Percentiles rank a stretch among this genome's conserved stretches.
Conservation (phyloP, 2,113 vertebrate genomes). For the Ammodytes marinus region DNA sequence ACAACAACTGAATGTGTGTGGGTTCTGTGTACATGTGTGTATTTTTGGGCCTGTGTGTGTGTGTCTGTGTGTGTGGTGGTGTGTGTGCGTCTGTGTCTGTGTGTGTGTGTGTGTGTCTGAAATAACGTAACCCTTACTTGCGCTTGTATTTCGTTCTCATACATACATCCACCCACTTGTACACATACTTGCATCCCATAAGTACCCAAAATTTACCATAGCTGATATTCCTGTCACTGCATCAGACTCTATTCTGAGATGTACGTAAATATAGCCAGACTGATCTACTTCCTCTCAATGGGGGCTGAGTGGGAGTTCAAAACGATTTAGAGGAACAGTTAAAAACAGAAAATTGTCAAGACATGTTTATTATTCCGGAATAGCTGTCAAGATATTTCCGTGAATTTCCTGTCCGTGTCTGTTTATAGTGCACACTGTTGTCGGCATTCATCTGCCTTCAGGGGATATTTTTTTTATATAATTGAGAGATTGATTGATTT, state of each 20-base stretch:
- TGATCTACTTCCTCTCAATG: constrained; percentile 61
- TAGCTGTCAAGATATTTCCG: constrained; percentile 40
- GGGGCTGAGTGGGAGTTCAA: constrained; percentile 63
- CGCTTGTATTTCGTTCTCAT: not conserved
- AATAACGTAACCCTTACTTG: not conserved
- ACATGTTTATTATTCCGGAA: constrained; percentile 68
- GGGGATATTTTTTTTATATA: not conserved
- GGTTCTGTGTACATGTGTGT: too few species aligned
- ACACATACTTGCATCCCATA: not conserved
- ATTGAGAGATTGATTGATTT: not conserved
- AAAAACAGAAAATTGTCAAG: constrained; percentile 49
- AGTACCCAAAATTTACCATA: not conserved
- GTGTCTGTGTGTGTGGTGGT: too few species aligned
- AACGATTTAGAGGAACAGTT: constrained; percentile 35
- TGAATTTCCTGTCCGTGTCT: constrained; percentile 37
- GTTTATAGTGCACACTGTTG: constrained; percentile 13
- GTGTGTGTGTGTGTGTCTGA: too few species aligned
- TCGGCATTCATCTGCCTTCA: not conserved
- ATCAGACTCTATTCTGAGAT: constrained; percentile 37
- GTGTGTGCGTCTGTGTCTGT: too few species aligned
- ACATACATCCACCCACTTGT: not conserved
- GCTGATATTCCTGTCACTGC: constrained; percentile 7
- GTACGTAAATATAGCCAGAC: constrained; percentile 46
- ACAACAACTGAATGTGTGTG: too few species aligned
- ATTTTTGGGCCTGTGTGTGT: too few species aligned